Base-by-base conservation (phyloP, 2,888 invertebrate genomes). In the Syritta pipiens region DNA sequence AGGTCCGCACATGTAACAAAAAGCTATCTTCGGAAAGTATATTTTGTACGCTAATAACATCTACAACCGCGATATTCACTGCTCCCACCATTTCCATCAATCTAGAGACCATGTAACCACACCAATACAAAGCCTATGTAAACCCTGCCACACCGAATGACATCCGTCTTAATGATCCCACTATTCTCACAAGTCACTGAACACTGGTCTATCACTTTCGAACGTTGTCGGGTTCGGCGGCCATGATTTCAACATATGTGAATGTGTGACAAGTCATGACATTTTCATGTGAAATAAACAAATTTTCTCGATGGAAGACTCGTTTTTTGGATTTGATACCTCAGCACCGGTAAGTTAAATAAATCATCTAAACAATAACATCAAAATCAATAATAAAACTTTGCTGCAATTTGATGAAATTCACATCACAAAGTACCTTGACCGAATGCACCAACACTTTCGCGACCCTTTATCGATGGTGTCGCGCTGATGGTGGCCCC, bases 251-350 rank as follows among this genome's bases (percentile, higher is more conserved):
- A 82, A 79, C 83, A 83, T 83, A 83, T 83, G 84, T 83, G 82
- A 83, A 83, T 85, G 85, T 90, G 91, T 92, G 92, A 91, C 91
- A 91, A 92, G 91, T 90, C 91, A 92, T 92, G 92, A 91, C 91
- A 92, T 89, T 90, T 91, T 90, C 89, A 90, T 90, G 88, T 90
- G 90, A 90, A 90, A 90, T 90, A 89, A 88, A 90, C 90, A 91
- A 91, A 90, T 84, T 87, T 85, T 85, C 81, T 85, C 90, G 93
- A 95, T 95, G 95, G 95, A 94, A 93, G 93, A 95, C 92, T 93
- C 94, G 90, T 95, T 95, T 92, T 95, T 95, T 92, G 94, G 93
- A 91, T 94, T 95, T 91, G 93, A 94, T 91, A 92, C 94, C 89
- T 90, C 93, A 89, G 88, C 92, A 90, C 93, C 93, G 91, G 95